A percentile compares a stretch with the other conserved stretches of the same genome.
Evolutionary conservation across 2,888 invertebrate genomes (phyloP).

Genomic region (Ochropleura leucogaster): DNA sequence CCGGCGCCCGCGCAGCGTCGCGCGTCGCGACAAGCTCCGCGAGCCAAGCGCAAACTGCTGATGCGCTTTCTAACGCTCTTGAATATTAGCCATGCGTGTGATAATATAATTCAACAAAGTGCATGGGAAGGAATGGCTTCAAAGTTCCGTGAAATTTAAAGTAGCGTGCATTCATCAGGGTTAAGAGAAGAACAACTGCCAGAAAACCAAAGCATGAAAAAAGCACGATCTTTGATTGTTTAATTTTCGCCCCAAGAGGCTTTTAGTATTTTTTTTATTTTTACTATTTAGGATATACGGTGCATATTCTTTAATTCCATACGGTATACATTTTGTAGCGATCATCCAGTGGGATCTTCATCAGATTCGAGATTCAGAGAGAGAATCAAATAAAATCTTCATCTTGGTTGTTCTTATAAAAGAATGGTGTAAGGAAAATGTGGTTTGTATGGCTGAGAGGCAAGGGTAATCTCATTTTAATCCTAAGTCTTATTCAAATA

Average conservation of each 20-base stretch:
- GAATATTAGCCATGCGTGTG: constrained; percentile 70
- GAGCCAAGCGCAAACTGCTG: constrained; percentile 80
- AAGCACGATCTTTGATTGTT: constrained; percentile 6
- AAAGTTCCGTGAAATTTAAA: constrained; percentile 42
- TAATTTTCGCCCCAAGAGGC: neutral
- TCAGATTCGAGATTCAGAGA: constrained; percentile 2
- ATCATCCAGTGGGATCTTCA: neutral
- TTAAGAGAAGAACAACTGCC: constrained; percentile 29
- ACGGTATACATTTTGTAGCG: neutral
- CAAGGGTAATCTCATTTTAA: neutral
- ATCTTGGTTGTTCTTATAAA: neutral
- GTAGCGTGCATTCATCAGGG: constrained; percentile 34
- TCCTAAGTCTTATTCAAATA: neutral
- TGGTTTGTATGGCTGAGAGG: no score
- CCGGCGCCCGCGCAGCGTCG: constrained; percentile 26
- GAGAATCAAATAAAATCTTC: neutral
- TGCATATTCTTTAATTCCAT: neutral
- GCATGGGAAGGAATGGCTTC: constrained; percentile 50
- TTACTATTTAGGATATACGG: no score
- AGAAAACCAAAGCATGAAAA: constrained; percentile 1
- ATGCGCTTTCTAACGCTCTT: constrained; percentile 86
- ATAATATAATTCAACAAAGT: constrained; percentile 59
- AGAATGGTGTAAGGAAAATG: neutral
- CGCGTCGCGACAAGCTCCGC: constrained; percentile 76
- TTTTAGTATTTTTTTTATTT: neutral